Conservation (phyloP, 2,113 vertebrate genomes). For the Candoia aspera region DNA sequence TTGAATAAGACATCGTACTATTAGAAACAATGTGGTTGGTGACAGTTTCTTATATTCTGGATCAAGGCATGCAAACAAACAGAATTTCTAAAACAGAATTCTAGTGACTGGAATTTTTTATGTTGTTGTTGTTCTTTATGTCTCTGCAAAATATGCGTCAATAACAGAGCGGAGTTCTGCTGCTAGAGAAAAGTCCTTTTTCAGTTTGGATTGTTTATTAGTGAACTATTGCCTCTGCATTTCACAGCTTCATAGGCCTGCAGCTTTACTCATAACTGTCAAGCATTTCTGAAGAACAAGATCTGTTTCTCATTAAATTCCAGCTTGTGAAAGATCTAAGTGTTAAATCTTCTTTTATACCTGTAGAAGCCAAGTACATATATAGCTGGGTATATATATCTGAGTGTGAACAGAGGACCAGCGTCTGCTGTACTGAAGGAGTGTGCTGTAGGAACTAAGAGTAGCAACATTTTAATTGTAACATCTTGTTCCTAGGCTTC, state of each 20-base stretch:
- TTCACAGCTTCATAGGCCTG: not conserved
- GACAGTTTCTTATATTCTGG: not conserved
- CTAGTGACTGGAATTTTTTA: not conserved
- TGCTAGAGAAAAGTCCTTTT: not conserved
- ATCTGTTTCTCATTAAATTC: not conserved
- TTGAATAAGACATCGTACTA: not conserved
- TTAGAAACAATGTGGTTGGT: not conserved
- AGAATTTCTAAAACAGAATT: slow-evolving; percentile 10
- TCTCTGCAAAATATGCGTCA: not conserved
- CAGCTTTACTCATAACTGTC: not conserved
- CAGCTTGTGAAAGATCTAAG: not conserved
- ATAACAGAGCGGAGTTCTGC: not conserved
- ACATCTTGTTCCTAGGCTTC: not conserved
- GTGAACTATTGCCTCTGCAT: not conserved
- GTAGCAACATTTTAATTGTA: not conserved
- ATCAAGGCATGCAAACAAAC: not conserved
- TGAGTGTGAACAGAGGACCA: not conserved
- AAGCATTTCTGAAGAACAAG: not conserved
- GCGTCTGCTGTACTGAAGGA: not conserved
- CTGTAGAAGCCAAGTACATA: not conserved
- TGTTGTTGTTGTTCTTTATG: not conserved
- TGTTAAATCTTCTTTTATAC: not conserved
- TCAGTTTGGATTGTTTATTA: not conserved
- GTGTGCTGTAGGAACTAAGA: not conserved
- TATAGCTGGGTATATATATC: not conserved